phyloP scores from a whole-genome alignment of 2,888 invertebrate genomes.

The Pseudococcus viburni region DNA sequence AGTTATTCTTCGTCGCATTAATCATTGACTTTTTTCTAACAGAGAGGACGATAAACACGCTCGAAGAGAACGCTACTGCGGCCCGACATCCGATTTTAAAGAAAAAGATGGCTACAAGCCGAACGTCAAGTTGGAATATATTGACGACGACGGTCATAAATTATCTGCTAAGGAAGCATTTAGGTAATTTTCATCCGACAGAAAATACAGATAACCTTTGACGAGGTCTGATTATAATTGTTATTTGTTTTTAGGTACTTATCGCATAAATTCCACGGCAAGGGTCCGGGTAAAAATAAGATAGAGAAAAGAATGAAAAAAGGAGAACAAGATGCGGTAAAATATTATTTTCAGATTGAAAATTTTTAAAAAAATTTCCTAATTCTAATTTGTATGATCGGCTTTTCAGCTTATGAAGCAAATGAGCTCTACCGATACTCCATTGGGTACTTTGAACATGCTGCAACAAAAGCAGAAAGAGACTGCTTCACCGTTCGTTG shows the following conservation, averaged over 20 bases:
- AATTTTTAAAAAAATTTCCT: conserved; percentile 8
- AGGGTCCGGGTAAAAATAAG: conserved; percentile 99
- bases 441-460: conserved; percentile 93
- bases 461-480: conserved; percentile 96
- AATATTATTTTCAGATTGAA: conserved; percentile 69
- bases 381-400: neutral
- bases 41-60: conserved; percentile 86
- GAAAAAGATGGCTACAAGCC: conserved; percentile 93
- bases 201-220: neutral
- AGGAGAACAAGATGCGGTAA: conserved; percentile 90
- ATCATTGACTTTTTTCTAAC: conserved; percentile 59
- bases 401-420: conserved; percentile 88
- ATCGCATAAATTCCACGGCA: conserved; percentile 99
- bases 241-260: conserved; percentile 78
- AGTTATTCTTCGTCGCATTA: neutral
- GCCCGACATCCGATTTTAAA: conserved; percentile 91
- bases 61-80: conserved; percentile 81
- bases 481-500: conserved; percentile 92
- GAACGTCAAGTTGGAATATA: conserved; percentile 95
- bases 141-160: conserved; percentile 94
- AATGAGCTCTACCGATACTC: conserved; percentile 98
- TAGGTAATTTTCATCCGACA: conserved; percentile 70
- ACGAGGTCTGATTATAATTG: neutral
- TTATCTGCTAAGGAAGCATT: conserved; percentile 97
- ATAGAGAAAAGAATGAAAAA: conserved; percentile 96